Base-by-base conservation (phyloP, 2,888 invertebrate species). In the Antitype chi region DNA sequence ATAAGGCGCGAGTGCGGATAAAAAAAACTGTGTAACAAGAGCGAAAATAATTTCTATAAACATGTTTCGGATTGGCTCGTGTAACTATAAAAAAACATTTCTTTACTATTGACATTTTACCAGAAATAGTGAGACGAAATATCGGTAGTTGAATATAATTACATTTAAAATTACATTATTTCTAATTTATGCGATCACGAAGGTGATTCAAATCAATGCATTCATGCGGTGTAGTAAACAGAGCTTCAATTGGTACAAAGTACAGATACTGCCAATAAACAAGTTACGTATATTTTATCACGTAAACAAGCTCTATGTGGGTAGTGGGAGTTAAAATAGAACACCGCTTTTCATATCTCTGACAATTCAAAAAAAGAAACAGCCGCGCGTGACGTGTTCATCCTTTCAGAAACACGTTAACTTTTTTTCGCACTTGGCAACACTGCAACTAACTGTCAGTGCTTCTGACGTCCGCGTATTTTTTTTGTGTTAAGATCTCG, bases 1-100 rank as follows among this genome's bases (percentile, higher is more conserved):
- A 92, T 92, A 92, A 90, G 88, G 64, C 66, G 59, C 43, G 70
- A 68, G 78, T 81, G 52, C n/a, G 57, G 59, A 76, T 77, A 64
- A 80, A 53, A 70, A 64, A 81, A 74, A 75, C 66, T 75, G 67
- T 82, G 62, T 75, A 77, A 85, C 76, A 73, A 68, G 78, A 74
- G 60, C 62, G 66, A 77, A 77, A 78, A 69, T 68, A 71, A 78
- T 76, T 74, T 73, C 68, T 81, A 69, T 76, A 47, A 60, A 69
- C 47, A 38, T 53, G 60, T 70, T 73, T 57, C 49, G 17, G 23
- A 60, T 5, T 32, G 66, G 67, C 53, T 60, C 60, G 62, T 73
- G 47, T 80, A 60, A 73, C 49, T 57, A 52, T 74, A 25, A 70
- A 68, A 53, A 43, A 28, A 47, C 15, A 57, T 59, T 77, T 57